phyloP scores from a whole-genome alignment of 2,888 invertebrate species.

The Oscheius sp. region DNA sequence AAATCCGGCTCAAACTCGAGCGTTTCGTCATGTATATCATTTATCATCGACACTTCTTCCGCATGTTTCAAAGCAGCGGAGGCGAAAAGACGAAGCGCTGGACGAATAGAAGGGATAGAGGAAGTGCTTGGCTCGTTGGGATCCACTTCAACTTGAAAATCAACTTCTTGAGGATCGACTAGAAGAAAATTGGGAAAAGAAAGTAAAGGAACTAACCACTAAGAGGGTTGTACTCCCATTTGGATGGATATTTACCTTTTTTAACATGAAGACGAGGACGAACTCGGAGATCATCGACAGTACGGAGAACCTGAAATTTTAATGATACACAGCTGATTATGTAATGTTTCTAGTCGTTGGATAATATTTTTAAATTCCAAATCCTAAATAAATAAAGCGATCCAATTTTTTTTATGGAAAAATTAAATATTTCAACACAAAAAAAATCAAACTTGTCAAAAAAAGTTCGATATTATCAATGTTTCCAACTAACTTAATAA shows the following conservation, averaged over 20 bases:
- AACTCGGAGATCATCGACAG: conserved; percentile 8
- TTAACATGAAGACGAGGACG: conserved; percentile 20
- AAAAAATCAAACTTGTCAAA: not conserved
- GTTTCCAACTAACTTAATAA: too few species aligned
- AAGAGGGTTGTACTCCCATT: not conserved
- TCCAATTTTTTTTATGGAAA: not conserved
- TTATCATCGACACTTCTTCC: not conserved
- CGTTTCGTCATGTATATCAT: not conserved
- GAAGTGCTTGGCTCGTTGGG: not conserved
- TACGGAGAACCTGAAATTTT: conserved; percentile 9
- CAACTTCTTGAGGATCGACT: not conserved
- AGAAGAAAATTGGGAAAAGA: not conserved
- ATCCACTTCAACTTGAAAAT: not conserved
- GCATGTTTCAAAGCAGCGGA: conserved; percentile 24
- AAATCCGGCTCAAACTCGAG: not conserved
- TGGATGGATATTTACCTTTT: not conserved
- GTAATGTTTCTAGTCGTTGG: too few species aligned
- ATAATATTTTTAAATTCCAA: not conserved
- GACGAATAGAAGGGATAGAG: conserved; percentile 18
- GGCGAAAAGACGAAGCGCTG: conserved; percentile 18
- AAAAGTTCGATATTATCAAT: too few species aligned
- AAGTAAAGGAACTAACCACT: not conserved
- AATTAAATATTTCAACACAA: not conserved
- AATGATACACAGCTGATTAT: not conserved
- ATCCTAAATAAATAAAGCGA: not conserved